Evolutionary conservation across 2,113 vertebrate genomes (phyloP), one percentile per base, ranked within the genome.

Genomic region (Sapajus apella): DNA sequence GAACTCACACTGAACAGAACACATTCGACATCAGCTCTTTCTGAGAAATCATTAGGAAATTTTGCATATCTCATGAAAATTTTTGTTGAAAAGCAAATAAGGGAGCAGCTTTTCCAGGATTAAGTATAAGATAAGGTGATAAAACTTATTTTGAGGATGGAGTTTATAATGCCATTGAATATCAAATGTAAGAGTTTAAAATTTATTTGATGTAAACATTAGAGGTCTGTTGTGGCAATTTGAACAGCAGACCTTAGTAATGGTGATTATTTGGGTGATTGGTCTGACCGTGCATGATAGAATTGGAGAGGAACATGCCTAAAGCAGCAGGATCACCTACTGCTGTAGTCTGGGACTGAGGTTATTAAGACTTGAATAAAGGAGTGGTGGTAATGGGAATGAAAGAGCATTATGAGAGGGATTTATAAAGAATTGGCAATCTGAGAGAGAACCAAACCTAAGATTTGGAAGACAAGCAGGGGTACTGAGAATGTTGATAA

Each of bases 61-160:
- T 92, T 79, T 94, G 12, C 12, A 12, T 55, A 72, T 40, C 16
- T 96, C 47, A 80, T 66, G 85, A 68, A 20, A 70, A 5, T 77
- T 92, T 85, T 20, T 52, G 23, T 32, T 47, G 25, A 27, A 2
- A 47, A 25, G 56, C 87, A 8, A 40, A 52, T 87, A 88, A 66
- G 45, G 45, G 55, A 79, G 27, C 10, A 40, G n/a, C 52, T 96
- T 94, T 95, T 89, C 81, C 40, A 84, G 25, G 64, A n/a, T 92
- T 86, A 18, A 9, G 5, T 76, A 23, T 55, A 77, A 83, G 16
- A 72, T 92, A 81, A 68, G 86, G 12, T 86, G 21, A 56, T 72
- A 64, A 86, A n/a, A 72, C 17, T 50, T 50, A 68, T 87, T 90
- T 89, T 21, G n/a, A 47, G 8, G 10, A 25, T 32, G 20, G 32